These are phyloP conservation scores for Drosophila picticornis DNA, from an alignment of 2,888 invertebrate species.

Conservation along the genomic window DNA sequence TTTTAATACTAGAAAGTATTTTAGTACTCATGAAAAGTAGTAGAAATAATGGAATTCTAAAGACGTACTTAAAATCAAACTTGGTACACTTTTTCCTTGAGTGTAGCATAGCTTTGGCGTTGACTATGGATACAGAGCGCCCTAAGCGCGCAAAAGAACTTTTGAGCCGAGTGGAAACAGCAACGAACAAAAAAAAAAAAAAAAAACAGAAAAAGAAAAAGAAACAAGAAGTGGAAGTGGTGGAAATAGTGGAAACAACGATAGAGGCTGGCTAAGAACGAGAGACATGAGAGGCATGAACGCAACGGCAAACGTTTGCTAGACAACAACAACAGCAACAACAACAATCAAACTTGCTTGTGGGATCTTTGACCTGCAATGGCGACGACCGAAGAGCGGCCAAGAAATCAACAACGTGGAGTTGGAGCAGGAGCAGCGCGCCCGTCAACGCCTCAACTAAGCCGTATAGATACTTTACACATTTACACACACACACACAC, in stretches of 20 bases:
- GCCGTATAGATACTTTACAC: constrained; percentile 46
- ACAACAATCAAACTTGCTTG: constrained; percentile 66
- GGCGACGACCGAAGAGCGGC: constrained; percentile 73
- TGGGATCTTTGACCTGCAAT: constrained; percentile 84
- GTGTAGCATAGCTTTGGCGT: constrained; percentile 45
- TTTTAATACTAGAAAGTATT: too few species aligned
- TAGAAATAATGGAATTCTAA: background rate
- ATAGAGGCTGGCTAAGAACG: constrained; percentile 56
- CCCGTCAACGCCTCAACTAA: constrained; percentile 68
- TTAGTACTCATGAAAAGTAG: background rate
- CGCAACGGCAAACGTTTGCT: constrained; percentile 62
- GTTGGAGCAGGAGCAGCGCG: constrained; percentile 66
- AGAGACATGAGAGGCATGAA: constrained; percentile 15
- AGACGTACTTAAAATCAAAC: background rate
- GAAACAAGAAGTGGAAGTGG: constrained; percentile 58
- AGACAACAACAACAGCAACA: constrained; percentile 49
- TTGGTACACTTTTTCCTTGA: background rate
- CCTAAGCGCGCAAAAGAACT: constrained; percentile 67
- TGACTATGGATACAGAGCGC: constrained; percentile 59
- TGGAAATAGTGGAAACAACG: constrained; percentile 66
- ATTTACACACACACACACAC: constrained; percentile 30
- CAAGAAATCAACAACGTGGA: constrained; percentile 70
- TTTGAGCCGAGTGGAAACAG: constrained; percentile 46
- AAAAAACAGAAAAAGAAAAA: background rate
- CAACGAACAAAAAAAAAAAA: constrained; percentile 21